phyloP scores from a whole-genome alignment of 2,888 invertebrate genomes.

The Thelaira solivaga region DNA sequence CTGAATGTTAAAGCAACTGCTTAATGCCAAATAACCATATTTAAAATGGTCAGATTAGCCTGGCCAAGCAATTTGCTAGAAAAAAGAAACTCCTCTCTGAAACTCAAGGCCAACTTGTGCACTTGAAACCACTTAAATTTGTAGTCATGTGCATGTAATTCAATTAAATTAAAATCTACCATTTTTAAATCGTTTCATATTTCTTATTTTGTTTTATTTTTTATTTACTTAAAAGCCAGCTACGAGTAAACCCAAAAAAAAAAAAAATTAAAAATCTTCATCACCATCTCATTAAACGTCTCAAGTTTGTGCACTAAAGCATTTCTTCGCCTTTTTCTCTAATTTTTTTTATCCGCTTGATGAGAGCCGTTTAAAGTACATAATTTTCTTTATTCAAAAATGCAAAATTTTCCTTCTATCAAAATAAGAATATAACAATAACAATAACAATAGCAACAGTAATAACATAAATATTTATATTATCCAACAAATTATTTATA shows the following conservation, averaged over 20 bases:
- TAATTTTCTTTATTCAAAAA: not conserved
- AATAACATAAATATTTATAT: too few species aligned
- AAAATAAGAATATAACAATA: conserved; percentile 42
- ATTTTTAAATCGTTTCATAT: conserved; percentile 48
- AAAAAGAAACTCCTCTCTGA: not conserved
- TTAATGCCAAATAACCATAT: conserved; percentile 5
- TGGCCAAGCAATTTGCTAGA: not conserved
- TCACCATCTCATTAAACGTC: conserved; percentile 23
- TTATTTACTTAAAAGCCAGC: not conserved
- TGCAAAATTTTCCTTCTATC: not conserved
- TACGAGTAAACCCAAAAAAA: not conserved
- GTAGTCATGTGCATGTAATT: conserved; percentile 64
- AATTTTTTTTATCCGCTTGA: too few species aligned
- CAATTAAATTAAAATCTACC: conserved; percentile 62
- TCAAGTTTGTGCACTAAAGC: conserved; percentile 28
- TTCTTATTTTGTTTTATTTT: conserved; percentile 13
- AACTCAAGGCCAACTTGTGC: conserved; percentile 42
- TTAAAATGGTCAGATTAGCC: conserved; percentile 23
- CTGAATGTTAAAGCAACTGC: conserved; percentile 33
- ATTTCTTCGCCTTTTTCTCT: conserved; percentile 6
- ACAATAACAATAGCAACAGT: too few species aligned
- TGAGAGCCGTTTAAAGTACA: conserved; percentile 32
- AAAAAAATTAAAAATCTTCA: not conserved
- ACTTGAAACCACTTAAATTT: conserved; percentile 59
- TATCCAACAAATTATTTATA: conserved; percentile 36